These are phyloP conservation scores for Bungarus multicinctus DNA, from an alignment of 2,113 vertebrate species.

Conservation along the genomic window DNA sequence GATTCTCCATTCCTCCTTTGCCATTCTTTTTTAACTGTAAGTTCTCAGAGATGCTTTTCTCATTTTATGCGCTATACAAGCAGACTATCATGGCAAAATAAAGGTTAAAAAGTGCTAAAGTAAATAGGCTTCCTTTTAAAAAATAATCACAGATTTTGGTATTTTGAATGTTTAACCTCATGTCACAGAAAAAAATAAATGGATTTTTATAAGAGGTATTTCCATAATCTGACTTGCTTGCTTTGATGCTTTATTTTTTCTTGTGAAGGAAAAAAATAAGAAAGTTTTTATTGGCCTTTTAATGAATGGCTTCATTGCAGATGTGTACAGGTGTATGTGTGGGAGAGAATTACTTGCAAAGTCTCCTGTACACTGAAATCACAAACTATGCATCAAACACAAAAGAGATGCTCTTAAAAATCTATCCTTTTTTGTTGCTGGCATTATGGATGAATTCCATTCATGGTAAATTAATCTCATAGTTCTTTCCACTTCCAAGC, in stretches of 20 bases:
- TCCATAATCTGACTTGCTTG: not conserved
- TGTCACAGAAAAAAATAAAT: not conserved
- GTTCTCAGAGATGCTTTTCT: not conserved
- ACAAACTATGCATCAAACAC: not conserved
- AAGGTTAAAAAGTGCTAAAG: not conserved
- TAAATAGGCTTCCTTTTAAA: not conserved
- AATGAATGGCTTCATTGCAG: not conserved
- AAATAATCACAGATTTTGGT: not conserved
- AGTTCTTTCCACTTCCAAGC: not conserved
- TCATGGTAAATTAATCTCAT: not conserved
- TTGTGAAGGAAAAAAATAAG: not conserved
- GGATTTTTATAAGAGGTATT: not conserved
- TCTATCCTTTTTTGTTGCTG: not conserved
- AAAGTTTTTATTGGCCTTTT: not conserved
- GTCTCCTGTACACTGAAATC: not conserved
- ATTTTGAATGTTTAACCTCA: not conserved
- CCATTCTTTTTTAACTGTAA: not conserved
- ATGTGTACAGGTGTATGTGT: not conserved
- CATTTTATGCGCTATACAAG: not conserved
- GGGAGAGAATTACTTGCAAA: not conserved
- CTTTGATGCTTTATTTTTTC: not conserved
- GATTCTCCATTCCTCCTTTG: not conserved
- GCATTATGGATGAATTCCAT: not conserved
- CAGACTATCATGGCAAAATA: not conserved
- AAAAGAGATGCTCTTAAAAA: not conserved